phyloP scores from a whole-genome alignment of 2,888 invertebrate species.

The Poecilus cupreus region DNA sequence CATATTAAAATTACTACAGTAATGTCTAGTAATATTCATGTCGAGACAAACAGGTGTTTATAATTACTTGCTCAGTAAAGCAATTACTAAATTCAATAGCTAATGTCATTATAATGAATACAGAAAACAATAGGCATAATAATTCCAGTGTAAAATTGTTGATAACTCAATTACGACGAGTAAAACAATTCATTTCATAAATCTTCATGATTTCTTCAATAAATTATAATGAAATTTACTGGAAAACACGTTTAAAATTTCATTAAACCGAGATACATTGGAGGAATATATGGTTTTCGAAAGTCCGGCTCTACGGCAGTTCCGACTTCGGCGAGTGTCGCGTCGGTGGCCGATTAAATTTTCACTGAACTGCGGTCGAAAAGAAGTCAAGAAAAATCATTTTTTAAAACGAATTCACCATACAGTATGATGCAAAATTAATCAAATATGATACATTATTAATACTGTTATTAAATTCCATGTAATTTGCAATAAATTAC shows the following conservation, averaged over 20 bases:
- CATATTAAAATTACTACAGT: not conserved
- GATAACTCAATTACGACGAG: not conserved
- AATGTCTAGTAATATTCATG: not conserved
- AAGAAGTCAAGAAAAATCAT: not conserved
- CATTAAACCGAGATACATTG: not conserved
- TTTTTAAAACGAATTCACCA: not conserved
- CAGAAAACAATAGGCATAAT: slow-evolving; percentile 11
- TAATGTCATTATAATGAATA: slow-evolving; percentile 16
- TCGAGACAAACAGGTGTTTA: not conserved
- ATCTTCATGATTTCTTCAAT: not conserved
- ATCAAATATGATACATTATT: too few species aligned
- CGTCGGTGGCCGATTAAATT: slow-evolving; percentile 41
- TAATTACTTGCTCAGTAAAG: not conserved
- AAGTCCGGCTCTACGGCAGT: slow-evolving; percentile 32
- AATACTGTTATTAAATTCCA: too few species aligned
- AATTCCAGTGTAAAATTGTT: not conserved
- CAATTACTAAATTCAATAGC: too few species aligned
- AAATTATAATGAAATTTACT: not conserved
- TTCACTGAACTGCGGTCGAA: slow-evolving; percentile 8
- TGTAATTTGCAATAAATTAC: too few species aligned
- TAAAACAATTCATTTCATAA: not conserved
- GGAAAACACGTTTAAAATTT: not conserved
- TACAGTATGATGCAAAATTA: too few species aligned
- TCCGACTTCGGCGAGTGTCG: slow-evolving; percentile 41
- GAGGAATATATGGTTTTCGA: not conserved